phyloP scores from a whole-genome alignment of 2,113 vertebrate genomes.

The Erpornis zantholeuca region DNA sequence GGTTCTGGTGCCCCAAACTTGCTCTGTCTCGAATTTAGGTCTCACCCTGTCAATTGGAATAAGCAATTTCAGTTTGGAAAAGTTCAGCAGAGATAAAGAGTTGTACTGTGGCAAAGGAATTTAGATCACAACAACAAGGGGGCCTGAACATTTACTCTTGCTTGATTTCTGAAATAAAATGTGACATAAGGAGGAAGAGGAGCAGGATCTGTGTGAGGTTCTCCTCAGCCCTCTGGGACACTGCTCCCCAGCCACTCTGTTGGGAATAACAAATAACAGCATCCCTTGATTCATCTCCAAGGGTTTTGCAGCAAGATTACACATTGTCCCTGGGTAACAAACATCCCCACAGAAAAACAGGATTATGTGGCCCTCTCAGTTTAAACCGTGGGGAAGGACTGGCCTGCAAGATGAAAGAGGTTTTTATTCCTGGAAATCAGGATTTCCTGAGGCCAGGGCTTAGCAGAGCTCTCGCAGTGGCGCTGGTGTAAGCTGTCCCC shows the following conservation, averaged over 20 bases:
- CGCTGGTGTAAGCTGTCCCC: background rate
- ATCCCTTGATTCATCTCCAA: background rate
- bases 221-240: background rate
- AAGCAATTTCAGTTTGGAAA: background rate
- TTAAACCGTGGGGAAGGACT: background rate
- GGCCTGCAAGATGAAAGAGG: background rate
- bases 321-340: background rate
- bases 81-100: background rate
- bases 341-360: constrained; percentile 23
- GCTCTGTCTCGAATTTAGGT: background rate
- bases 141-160: background rate
- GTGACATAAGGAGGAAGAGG: background rate
- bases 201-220: background rate
- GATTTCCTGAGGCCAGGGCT: constrained; percentile 17
- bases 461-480: background rate
- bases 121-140: background rate
- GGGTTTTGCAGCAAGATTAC: background rate
- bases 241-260: background rate
- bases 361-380: background rate
- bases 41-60: background rate
- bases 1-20: background rate
- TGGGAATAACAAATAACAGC: constrained; percentile 15
- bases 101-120: background rate
- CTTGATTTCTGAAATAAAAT: background rate
- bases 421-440: background rate